Evolutionary conservation across 2,113 vertebrate species (phyloP), one percentile per base, ranked within the genome.

Genomic region (Alaudala cheleensis): DNA sequence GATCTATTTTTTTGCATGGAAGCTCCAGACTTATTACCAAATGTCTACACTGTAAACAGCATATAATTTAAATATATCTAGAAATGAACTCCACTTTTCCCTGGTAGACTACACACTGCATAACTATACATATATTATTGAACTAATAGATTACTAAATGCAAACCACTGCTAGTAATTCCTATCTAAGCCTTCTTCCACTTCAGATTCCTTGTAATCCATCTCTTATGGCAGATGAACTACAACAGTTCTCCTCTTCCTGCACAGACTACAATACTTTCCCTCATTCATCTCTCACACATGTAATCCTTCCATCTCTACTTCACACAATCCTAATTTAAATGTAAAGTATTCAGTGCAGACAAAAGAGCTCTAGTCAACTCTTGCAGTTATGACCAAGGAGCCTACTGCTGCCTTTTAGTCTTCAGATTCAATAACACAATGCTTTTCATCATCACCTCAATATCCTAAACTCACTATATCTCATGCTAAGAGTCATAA

Each of bases 301-400:
- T 57, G 67, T 96, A 96, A 98, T 97, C 95, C 95, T 95, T 97
- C 96, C 95, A 96, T 94, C 92, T 97, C 81, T 96, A 62, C 93
- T 95, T 96, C 94, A 92, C 66, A 93, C 86, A 86, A 89, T 94
- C 94, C 85, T 97, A 97, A 97, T 97, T 97, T 97, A 97, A 97
- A 97, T 96, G 79, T 93, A 97, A 95, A 96, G 74, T 95, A 96
- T 86, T 97, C 85, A 86, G 64, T 50, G 76, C 67, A 94, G 91
- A 97, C 78, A 92, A 97, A 96, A 76, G 88, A 91, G 94, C 80
- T 67, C 62, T 47, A 84, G 81, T 78, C 78, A 91, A 62, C 79
- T 95, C 88, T 86, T 90, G 50, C 62, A 86, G 65, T 81, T 95
- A 83, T 45, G 78, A 86, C 70, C 81, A 95, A 81, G 92, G 51